Evolutionary conservation across 2,797 vertebrate genomes (phyloP), one percentile per base, ranked within the genome.

Genomic region (Ptychadena robeensis): DNA sequence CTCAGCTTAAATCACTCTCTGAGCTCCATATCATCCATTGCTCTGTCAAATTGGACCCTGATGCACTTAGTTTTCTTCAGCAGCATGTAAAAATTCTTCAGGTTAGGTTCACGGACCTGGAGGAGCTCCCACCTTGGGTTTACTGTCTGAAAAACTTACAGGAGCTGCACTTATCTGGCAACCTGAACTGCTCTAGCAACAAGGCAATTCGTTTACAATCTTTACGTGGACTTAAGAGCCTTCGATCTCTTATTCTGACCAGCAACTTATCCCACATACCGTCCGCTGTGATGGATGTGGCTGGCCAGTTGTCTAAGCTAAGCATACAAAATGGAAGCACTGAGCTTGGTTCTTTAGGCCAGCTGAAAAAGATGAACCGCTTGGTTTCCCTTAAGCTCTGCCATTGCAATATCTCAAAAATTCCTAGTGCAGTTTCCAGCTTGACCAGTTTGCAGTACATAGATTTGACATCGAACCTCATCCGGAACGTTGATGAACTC

Each of bases 1-100:
- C 90, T 75, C 90, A 91, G 86, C 94, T 95, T 90, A 87, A 87
- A 2, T 87, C 89, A 2, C 78, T 87, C 86, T 93, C 93, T 40
- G 93, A 95, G 88, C 90, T 95, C 61, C 93, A 95, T 59, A 91
- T 95, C 27, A 91, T 91, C 82, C 92, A 94, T 88, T 95, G 93
- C 82, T 86, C 86, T 8, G 90, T 91, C 7, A 87, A 88, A 22
- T 88, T 94, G 82, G 93, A 95, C 69, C 88, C 93, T 2, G 85
- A 85, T 10, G 93, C 93, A 0, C 91, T 94, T 15, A 74, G 34
- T 0, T 87, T 92, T 59, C 90, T 96, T 18, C 91, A 91, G 61
- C 91, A 95, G 38, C 91, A 85, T 14, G 88, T 95, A 14, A 92
- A 93, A 80, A 83, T 90, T 28, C 90, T 95, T 40, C 91, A 94